phyloP scores from a whole-genome alignment of 1,140 invertebrate species.

The Physella acuta region DNA sequence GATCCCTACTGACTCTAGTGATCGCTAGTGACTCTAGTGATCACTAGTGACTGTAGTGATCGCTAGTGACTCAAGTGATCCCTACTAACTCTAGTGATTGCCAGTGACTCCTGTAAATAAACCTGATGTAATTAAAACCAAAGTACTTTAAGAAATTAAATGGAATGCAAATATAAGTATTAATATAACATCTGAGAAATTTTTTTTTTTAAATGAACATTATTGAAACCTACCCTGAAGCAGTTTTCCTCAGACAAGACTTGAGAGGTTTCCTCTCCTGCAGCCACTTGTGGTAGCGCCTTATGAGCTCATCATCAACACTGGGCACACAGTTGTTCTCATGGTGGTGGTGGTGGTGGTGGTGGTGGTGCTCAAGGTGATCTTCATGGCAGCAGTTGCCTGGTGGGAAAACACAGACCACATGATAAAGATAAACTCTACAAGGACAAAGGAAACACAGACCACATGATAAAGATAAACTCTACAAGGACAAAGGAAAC shows the following conservation, averaged over 20 bases:
- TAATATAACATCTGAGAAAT: neutral
- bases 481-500: neutral
- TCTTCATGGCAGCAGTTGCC: conserved; percentile 4
- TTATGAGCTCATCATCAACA: conserved; percentile 26
- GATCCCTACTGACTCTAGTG: too few species aligned
- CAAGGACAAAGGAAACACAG: too few species aligned
- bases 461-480: neutral
- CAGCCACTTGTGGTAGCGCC: conserved; percentile 30
- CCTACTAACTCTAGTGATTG: too few species aligned
- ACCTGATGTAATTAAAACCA: too few species aligned
- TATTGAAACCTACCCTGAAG: conserved; percentile 40
- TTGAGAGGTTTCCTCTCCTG: conserved; percentile 50
- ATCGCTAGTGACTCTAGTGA: too few species aligned
- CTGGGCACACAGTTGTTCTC: conserved; percentile 11
- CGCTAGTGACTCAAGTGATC: too few species aligned
- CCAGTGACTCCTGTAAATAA: too few species aligned
- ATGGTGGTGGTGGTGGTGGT: conserved; percentile 20
- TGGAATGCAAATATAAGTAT: conserved; percentile 6
- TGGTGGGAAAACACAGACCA: neutral
- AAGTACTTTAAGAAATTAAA: conserved; percentile 3
- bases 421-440: neutral
- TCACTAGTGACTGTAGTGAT: too few species aligned
- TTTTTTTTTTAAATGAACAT: neutral
- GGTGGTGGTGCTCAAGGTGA: conserved; percentile 23
- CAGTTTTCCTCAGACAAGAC: conserved; percentile 49